These are phyloP conservation scores for Sebastes minor DNA, from an alignment of 2,797 vertebrate species.

Conservation along the genomic window DNA sequence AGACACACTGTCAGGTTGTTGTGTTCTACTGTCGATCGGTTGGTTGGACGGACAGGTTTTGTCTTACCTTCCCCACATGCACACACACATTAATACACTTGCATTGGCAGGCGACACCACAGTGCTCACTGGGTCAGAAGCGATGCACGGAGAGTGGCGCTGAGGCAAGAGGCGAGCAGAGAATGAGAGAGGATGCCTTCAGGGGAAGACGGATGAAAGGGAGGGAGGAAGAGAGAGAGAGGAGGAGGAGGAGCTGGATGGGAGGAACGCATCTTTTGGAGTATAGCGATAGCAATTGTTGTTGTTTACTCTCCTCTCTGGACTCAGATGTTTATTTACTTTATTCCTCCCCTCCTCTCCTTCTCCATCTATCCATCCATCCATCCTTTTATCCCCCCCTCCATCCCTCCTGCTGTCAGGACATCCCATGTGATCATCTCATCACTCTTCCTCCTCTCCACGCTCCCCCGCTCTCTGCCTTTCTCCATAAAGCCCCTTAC, in stretches of 20 bases:
- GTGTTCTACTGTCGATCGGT: not conserved
- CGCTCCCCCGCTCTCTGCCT: conserved; percentile 21
- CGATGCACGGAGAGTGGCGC: conserved; percentile 69
- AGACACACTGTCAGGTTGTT: not conserved
- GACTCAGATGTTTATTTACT: conserved; percentile 51
- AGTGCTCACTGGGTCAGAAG: conserved; percentile 75
- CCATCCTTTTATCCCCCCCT: conserved; percentile 7
- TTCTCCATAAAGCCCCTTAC: conserved; percentile 58
- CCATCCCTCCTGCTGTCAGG: conserved; percentile 30
- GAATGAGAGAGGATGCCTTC: conserved; percentile 44
- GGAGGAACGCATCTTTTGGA: conserved; percentile 12
- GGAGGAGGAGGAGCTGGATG: not conserved
- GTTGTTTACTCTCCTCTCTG: conserved; percentile 45
- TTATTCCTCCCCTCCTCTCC: not conserved
- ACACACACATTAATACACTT: conserved; percentile 12
- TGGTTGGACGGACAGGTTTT: conserved; percentile 1
- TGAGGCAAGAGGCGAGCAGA: conserved; percentile 47
- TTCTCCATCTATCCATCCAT: not conserved
- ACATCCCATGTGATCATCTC: conserved; percentile 55
- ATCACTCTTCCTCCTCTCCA: conserved; percentile 16
- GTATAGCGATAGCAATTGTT: conserved; percentile 33
- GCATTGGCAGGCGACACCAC: conserved; percentile 26
- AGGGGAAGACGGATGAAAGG: conserved; percentile 39
- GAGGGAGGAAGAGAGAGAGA: not conserved
- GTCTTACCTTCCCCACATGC: conserved; percentile 6